Base-by-base conservation (phyloP, 92 coral and sea anemone species). In the Palythoa grandis region DNA sequence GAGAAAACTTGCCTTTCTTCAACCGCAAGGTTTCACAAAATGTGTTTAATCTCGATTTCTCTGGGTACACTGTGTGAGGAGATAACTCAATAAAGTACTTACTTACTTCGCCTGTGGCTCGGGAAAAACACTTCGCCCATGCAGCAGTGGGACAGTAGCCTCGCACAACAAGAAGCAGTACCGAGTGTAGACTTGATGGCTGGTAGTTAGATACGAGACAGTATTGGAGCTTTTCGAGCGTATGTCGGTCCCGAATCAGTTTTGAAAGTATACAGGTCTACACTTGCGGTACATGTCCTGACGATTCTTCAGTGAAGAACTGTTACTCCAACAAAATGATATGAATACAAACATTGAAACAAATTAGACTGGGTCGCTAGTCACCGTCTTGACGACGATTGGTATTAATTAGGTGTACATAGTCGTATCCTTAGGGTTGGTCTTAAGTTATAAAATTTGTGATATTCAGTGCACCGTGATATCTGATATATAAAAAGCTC, bases 391-490 rank as follows among this genome's bases (percentile, higher is more conserved):
- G 40, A 16, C 58, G 63, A 66, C 47, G 66, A 52, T 35, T 48
- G 6, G 19, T 48, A 52, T 12, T 63, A 52, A 9, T 80, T 63
- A 47, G 39, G 11, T 79, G 84, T 79, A 79, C 20, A 79, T 79
- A 79, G 58, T 48, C 61, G 7, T 50, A 38, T 58, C 65, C 15
- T 61, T 78, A 39, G 83, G 10, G 84, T 79, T 50, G 73, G 19
- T 65, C 60, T n/a, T 79, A 79, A 79, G 73, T 79, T 79, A 79
- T 79, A 52, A 52, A n/a, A 15, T 48, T 58, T n/a, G 84, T 47
- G 56, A 79, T 65, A 61, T 65, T 58, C 29, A 11, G 23, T 53
- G 52, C 68, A 25, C 52, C 50, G 11, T 61, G 54, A 63, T 79
- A 29, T 63, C 72, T 60, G 72, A 43, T 35, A 79, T 78, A 65